phyloP scores from a whole-genome alignment of 2,113 vertebrate species.

The Symphodus melops region DNA sequence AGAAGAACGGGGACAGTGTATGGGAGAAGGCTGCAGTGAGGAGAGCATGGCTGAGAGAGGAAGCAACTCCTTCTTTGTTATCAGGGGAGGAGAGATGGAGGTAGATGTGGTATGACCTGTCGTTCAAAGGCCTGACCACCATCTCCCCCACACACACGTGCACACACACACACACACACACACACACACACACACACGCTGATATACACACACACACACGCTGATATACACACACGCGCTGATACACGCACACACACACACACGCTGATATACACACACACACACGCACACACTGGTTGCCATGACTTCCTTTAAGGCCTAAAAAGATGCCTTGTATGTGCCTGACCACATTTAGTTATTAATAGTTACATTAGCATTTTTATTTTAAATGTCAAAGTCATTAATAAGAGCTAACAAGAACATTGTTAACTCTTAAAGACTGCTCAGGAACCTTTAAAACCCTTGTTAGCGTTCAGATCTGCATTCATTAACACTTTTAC shows the following conservation, averaged over 20 bases:
- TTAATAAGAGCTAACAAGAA: too few relatives aligned
- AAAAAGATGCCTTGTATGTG: too few relatives aligned
- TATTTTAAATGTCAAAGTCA: too few relatives aligned
- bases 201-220: neutral
- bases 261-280: neutral
- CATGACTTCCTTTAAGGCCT: too few relatives aligned
- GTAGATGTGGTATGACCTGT: slow-evolving; percentile 51
- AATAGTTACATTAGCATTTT: too few relatives aligned
- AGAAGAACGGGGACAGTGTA: slow-evolving; percentile 1
- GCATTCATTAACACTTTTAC: too few relatives aligned
- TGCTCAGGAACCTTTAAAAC: too few relatives aligned
- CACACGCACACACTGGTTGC: neutral
- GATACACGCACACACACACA: too few relatives aligned
- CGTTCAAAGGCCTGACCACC: slow-evolving; percentile 41
- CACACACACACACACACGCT: neutral
- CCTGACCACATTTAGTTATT: too few relatives aligned
- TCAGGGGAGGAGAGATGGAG: slow-evolving; percentile 55
- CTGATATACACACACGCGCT: too few relatives aligned
- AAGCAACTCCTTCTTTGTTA: slow-evolving; percentile 48
- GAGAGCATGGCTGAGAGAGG: slow-evolving; percentile 38
- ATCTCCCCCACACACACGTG: slow-evolving; percentile 23
- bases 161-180: slow-evolving; percentile 6
- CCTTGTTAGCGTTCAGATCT: too few relatives aligned
- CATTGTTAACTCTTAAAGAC: too few relatives aligned
- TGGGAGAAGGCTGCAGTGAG: neutral